Conservation (phyloP, 2,113 vertebrate genomes). For the Spermophilus dauricus region DNA sequence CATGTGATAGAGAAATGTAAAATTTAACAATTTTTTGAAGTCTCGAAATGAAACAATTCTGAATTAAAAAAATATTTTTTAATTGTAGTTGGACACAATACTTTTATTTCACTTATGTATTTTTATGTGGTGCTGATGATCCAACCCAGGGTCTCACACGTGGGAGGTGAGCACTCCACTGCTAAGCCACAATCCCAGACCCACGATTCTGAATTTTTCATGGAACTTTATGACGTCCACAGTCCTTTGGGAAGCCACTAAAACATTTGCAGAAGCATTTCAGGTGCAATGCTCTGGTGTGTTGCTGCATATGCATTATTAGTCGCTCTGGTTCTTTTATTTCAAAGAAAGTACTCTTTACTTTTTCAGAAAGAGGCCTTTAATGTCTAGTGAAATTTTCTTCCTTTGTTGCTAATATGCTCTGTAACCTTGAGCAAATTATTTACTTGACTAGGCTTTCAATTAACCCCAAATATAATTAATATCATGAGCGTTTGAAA, state of each 20-base stretch:
- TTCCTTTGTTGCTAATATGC: not conserved
- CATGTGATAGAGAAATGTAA: slow-evolving; percentile 61
- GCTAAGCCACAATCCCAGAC: too few species aligned
- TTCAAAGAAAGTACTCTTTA: slow-evolving; percentile 49
- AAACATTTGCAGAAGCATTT: not conserved
- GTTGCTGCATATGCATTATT: not conserved
- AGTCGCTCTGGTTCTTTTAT: slow-evolving; percentile 2
- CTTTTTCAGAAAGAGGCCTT: not conserved
- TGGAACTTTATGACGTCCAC: not conserved
- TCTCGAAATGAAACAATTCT: slow-evolving; percentile 68
- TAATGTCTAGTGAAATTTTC: not conserved
- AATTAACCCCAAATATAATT: slow-evolving; percentile 49
- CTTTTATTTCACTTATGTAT: too few species aligned
- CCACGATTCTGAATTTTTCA: slow-evolving; percentile 61
- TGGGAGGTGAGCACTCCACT: too few species aligned
- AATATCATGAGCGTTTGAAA: not conserved
- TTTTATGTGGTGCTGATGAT: too few species aligned
- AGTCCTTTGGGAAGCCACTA: slow-evolving; percentile 41
- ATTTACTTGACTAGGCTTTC: slow-evolving; percentile 52
- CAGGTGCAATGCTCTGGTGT: not conserved
- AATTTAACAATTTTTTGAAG: slow-evolving; percentile 69
- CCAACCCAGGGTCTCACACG: too few species aligned
- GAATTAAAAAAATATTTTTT: not conserved
- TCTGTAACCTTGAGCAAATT: slow-evolving; percentile 45
- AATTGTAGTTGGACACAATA: too few species aligned